Conservation (phyloP, 2,113 vertebrate species). For the Oryctolagus cuniculus region DNA sequence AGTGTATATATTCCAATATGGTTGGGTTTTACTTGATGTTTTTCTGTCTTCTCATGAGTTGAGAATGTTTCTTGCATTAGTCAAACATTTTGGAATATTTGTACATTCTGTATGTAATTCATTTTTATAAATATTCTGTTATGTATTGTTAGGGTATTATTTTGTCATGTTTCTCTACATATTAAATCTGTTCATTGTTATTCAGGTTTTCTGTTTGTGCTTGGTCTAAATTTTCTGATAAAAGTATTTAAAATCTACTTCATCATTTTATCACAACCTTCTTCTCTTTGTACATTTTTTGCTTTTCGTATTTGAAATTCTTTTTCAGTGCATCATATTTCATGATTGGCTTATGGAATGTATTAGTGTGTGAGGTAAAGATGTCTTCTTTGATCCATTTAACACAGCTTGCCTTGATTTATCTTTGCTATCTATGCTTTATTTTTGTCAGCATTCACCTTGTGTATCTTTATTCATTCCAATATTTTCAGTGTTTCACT, state of each 20-base stretch:
- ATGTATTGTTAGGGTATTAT: conserved; percentile 1
- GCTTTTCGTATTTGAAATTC: conserved; percentile 49
- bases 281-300: not conserved
- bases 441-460: not conserved
- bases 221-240: conserved; percentile 30
- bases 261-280: conserved; percentile 18
- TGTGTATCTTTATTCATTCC: conserved; percentile 4
- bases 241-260: conserved; percentile 11
- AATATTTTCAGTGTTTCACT: not conserved
- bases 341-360: conserved; percentile 16
- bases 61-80: conserved; percentile 6
- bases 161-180: conserved; percentile 46
- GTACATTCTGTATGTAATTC: not conserved
- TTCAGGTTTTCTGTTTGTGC: conserved; percentile 42
- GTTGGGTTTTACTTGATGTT: not conserved
- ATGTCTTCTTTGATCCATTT: not conserved
- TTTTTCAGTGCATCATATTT: conserved; percentile 33
- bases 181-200: conserved; percentile 16
- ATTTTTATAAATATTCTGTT: conserved; percentile 18
- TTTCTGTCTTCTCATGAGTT: not conserved
- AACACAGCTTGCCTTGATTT: not conserved
- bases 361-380: not conserved
- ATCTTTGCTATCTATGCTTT: not conserved
- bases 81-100: conserved; percentile 31
- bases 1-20: not conserved